Conservation (phyloP, 2,113 vertebrate genomes). For the Myrmophylax atrothorax region DNA sequence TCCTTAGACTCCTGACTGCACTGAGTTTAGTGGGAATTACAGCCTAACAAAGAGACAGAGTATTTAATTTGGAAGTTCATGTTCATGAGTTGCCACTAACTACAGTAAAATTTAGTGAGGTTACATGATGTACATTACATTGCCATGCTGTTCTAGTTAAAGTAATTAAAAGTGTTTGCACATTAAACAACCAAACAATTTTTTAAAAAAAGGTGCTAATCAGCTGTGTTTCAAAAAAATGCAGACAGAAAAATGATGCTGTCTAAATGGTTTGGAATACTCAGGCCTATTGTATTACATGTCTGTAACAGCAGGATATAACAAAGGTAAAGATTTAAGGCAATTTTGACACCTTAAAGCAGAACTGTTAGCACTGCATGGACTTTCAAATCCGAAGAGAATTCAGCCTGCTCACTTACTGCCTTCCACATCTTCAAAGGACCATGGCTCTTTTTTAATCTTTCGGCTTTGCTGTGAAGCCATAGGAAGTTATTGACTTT, state of each 20-base stretch:
- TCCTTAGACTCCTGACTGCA: not conserved
- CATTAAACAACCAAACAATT: not conserved
- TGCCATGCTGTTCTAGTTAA: not conserved
- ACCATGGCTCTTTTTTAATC: constrained; percentile 75
- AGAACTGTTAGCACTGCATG: constrained; percentile 51
- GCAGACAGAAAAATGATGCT: constrained; percentile 48
- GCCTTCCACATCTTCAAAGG: constrained; percentile 78
- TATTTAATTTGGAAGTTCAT: not conserved
- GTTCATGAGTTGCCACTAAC: not conserved
- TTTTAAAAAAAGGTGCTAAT: not conserved
- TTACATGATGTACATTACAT: not conserved
- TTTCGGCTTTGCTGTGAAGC: constrained; percentile 69
- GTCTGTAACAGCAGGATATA: constrained; percentile 61
- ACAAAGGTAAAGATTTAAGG: constrained; percentile 76
- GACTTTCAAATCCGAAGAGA: constrained; percentile 77
- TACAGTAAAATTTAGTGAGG: not conserved
- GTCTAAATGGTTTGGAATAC: constrained; percentile 48
- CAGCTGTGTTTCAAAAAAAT: constrained; percentile 45
- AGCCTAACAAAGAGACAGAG: not conserved
- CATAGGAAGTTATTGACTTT: constrained; percentile 77
- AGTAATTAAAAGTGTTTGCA: constrained; percentile 30
- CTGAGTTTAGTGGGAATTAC: not conserved
- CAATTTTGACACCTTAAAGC: constrained; percentile 78
- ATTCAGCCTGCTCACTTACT: constrained; percentile 78
- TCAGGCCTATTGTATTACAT: constrained; percentile 36